Evolutionary conservation across 2,113 vertebrate species (phyloP), one percentile per base, ranked within the genome.

Genomic region (Seriola aureovittata): DNA sequence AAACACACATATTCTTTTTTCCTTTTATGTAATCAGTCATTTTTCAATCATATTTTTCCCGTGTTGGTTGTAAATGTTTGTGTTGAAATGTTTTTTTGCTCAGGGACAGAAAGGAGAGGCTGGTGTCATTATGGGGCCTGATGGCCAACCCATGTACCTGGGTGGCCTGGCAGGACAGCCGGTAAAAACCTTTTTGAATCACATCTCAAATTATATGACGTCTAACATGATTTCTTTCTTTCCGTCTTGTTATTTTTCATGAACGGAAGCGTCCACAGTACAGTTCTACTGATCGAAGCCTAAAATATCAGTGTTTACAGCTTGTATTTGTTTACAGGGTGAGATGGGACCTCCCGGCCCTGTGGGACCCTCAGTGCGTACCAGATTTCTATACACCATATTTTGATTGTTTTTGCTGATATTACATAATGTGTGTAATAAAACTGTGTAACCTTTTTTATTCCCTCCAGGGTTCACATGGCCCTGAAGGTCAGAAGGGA

Each of bases 401-500:
- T 17, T 52, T 50, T 17, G 46, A 50, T 4, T 50, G 46, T 50
- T 50, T 36, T 44, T 57, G 10, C 42, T 21, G 6, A 21, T 52
- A 9, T 17, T n/a, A 8, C 6, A 11, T 10, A 44, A 29, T 4
- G 4, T 29, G 0, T 9, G 0, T 14, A 29, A 69, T 40, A 55
- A 44, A 23, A 13, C 16, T 5, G 16, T 67, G 19, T 54, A 25
- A 46, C 11, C 16, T 0, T 25, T 50, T 38, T 57, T 19, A 62
- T 62, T 42, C 63, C 48, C 32, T 70, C 12, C 71, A 99, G 98
- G 98, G 98, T 55, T 88, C 93, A 0, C 70, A 89, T 0, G 97
- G 97, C 64, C 92, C 92, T 63, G 21, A 88, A 0, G 97, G 98
- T 21, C 85, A 90, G 59, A 99, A 99, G 71, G 98, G 98, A 80